These are phyloP conservation scores for Microplitis demolitor DNA, from an alignment of 1,140 invertebrate genomes.

Conservation along the genomic window DNA sequence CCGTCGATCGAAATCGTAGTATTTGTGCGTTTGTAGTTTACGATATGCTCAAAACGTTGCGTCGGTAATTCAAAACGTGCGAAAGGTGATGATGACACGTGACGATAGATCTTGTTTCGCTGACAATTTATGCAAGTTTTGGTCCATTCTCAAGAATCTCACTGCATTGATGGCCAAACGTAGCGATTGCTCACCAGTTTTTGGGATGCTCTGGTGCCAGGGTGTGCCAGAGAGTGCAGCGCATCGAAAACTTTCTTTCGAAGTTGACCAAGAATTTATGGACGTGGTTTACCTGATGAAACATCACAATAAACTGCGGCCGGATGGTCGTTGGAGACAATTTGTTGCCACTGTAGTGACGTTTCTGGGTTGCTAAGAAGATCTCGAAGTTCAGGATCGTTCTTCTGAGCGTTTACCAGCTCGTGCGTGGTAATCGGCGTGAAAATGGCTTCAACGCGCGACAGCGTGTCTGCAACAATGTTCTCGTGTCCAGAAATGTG, in stretches of 20 bases:
- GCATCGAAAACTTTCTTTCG: conserved; percentile 14
- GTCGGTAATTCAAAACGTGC: not conserved
- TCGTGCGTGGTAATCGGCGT: too few species aligned
- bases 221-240: conserved; percentile 27
- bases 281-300: conserved; percentile 14
- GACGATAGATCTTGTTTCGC: too few species aligned
- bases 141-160: too few species aligned
- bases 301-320: conserved; percentile 21
- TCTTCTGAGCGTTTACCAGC: too few species aligned
- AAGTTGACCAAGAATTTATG: conserved; percentile 19
- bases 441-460: too few species aligned
- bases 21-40: conserved; percentile 38
- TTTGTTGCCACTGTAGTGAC: not conserved
- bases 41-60: conserved; percentile 40
- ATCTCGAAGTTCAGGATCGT: not conserved
- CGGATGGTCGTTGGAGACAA: not conserved
- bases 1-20: conserved; percentile 46
- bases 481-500: too few species aligned
- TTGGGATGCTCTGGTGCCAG: conserved; percentile 26
- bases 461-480: too few species aligned
- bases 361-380: not conserved
- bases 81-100: not conserved
- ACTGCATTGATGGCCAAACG: too few species aligned
- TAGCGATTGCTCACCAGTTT: not conserved
- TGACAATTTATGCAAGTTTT: too few species aligned